phyloP scores from a whole-genome alignment of 2,113 vertebrate species.

The Tympanuchus pallidicinctus region DNA sequence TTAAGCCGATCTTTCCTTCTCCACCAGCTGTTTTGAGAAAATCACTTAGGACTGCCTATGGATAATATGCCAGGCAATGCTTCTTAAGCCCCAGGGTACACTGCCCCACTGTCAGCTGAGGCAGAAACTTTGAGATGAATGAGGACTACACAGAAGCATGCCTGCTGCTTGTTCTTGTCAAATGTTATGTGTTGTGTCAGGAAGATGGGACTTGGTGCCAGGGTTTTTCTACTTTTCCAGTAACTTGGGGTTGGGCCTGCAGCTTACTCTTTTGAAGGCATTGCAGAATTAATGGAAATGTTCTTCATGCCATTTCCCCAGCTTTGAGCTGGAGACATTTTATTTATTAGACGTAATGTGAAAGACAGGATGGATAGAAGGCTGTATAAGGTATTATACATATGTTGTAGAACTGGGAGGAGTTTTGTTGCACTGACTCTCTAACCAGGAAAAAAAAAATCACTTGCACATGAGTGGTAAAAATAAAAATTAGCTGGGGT shows the following conservation, averaged over 20 bases:
- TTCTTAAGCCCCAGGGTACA: neutral
- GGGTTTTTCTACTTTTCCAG: neutral
- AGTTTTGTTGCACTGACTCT: neutral
- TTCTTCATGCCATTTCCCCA: neutral
- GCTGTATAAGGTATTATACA: neutral
- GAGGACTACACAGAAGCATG: neutral
- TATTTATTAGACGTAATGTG: neutral
- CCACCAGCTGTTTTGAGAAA: constrained; percentile 1
- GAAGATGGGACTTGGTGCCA: neutral
- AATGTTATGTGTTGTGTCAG: neutral
- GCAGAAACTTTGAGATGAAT: constrained; percentile 3
- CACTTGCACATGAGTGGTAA: neutral
- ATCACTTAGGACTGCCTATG: neutral
- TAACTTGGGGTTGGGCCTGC: neutral
- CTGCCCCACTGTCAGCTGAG: neutral
- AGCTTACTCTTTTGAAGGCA: neutral
- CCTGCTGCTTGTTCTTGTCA: neutral
- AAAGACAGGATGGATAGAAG: neutral
- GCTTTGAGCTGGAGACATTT: neutral
- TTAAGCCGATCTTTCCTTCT: neutral
- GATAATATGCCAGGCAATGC: neutral
- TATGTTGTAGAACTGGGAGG: neutral
- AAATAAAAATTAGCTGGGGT: neutral
- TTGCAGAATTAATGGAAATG: neutral
- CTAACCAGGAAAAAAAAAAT: neutral